phyloP scores from a whole-genome alignment of 2,797 vertebrate species.

The Pelodytes ibericus region DNA sequence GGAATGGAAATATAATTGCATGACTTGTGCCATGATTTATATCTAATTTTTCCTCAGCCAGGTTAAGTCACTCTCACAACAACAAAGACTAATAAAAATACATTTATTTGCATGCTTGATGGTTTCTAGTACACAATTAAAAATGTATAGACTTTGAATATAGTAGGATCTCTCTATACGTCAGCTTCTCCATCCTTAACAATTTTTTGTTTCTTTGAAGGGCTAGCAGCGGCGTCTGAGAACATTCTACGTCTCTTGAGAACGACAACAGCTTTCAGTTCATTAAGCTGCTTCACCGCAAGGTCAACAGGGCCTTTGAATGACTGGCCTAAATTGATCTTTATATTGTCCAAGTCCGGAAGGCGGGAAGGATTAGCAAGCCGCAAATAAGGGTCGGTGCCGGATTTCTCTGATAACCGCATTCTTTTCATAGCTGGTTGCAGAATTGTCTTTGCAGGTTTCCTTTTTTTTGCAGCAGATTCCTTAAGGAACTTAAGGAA shows the following conservation, averaged over 20 bases:
- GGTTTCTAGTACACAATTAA: constrained; percentile 75
- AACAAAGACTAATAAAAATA: constrained; percentile 77
- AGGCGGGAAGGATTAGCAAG: constrained; percentile 87
- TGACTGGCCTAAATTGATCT: constrained; percentile 83
- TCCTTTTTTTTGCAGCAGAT: constrained; percentile 86
- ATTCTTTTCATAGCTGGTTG: constrained; percentile 61
- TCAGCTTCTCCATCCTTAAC: constrained; percentile 64
- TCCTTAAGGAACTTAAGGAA: constrained; percentile 96
- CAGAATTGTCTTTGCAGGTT: constrained; percentile 79
- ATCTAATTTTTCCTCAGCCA: constrained; percentile 62
- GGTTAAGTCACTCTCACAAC: constrained; percentile 79
- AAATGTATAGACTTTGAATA: constrained; percentile 62
- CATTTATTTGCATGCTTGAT: constrained; percentile 97
- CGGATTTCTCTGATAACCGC: constrained; percentile 64
- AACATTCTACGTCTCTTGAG: constrained; percentile 77
- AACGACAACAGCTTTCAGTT: constrained; percentile 87
- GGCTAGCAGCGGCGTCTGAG: constrained; percentile 64
- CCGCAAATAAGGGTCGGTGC: constrained; percentile 76
- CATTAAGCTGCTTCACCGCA: constrained; percentile 91
- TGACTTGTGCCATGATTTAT: constrained; percentile 79
- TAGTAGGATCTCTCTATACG: constrained; percentile 66
- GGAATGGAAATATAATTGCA: constrained; percentile 73
- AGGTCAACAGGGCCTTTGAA: constrained; percentile 77
- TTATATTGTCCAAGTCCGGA: constrained; percentile 81
- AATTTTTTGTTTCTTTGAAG: constrained; percentile 65